Conservation (phyloP, 2,888 invertebrate species). For the Leptinotarsa tumamoca region DNA sequence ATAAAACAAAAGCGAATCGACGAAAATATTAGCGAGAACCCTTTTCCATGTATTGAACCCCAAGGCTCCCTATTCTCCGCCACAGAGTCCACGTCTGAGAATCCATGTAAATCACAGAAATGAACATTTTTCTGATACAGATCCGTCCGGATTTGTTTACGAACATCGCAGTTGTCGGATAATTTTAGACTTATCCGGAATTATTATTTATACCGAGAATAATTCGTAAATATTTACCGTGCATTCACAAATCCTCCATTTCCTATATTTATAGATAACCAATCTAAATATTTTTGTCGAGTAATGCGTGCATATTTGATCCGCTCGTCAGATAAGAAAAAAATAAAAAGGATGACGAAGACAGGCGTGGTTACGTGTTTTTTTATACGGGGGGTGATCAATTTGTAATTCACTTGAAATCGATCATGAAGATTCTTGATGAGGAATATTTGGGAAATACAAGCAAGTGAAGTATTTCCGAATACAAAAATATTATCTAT, state of each 20-base stretch:
- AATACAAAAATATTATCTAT: no score
- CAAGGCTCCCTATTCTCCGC: background rate
- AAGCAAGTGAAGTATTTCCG: background rate
- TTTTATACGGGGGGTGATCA: background rate
- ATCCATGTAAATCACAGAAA: slow-evolving; percentile 5
- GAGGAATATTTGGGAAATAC: background rate
- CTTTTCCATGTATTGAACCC: background rate
- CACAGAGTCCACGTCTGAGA: background rate
- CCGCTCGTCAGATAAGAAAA: slow-evolving; percentile 35
- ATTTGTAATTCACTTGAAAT: background rate
- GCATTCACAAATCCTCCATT: slow-evolving; percentile 28
- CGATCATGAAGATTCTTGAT: background rate
- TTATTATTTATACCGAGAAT: slow-evolving; percentile 27
- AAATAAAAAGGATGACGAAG: slow-evolving; percentile 24
- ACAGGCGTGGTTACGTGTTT: background rate
- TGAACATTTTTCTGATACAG: slow-evolving; percentile 11
- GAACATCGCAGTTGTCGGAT: slow-evolving; percentile 19
- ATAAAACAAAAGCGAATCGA: no score
- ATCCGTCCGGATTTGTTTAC: slow-evolving; percentile 18
- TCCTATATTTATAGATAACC: slow-evolving; percentile 36
- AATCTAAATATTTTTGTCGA: slow-evolving; percentile 41
- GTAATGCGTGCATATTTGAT: slow-evolving; percentile 34
- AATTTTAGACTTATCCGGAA: slow-evolving; percentile 27
- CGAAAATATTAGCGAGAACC: background rate
- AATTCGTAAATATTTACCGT: slow-evolving; percentile 39